Evolutionary conservation across 2,888 invertebrate species (phyloP), one percentile per base, ranked within the genome.

Genomic region (Drosophila quinaria): DNA sequence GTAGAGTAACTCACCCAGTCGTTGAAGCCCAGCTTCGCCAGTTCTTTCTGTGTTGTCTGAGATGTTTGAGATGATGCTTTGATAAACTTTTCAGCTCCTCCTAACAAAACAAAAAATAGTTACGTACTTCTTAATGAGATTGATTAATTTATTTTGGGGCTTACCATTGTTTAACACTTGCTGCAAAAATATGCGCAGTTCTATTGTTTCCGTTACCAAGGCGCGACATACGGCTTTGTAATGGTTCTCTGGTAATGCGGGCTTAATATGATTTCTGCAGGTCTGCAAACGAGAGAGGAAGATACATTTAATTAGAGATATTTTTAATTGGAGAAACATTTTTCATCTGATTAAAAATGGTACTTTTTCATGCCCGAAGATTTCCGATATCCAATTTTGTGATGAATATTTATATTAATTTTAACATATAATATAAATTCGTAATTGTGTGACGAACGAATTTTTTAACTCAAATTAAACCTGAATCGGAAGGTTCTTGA

Each of bases 171-270:
- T 93, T 55, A 94, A 92, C 52, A 98, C 97, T 93, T 96, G 96
- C 90, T 97, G 96, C 82, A 98, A 94, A 94, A 99, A 98, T 73
- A 96, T 96, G 63, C 97, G 95, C 87, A 99, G 94, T 93, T 98
- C 98, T 72, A 97, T 93, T 61, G 97, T 97, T 93, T 99, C 98
- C 19, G 97, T 96, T 70, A 98, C 97, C 81, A 98, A 94, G 66
- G 98, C 98, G 70, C 98, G 95, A 92, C 98, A 97, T 60, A 98
- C 98, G 68, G 98, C 98, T 91, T 96, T 96, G 94, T 98, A 98
- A 92, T 88, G 94, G 82, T 92, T 94, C 93, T 90, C 93, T 91
- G 93, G 92, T 90, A 91, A 90, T 77, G 92, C 91, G 76, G 93
- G 91, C 78, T 91, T 93, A 62, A 94, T 92, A 85, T 94, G 94